Conservation (phyloP, 2,113 vertebrate genomes). For the Apistogramma diplotaenia region DNA sequence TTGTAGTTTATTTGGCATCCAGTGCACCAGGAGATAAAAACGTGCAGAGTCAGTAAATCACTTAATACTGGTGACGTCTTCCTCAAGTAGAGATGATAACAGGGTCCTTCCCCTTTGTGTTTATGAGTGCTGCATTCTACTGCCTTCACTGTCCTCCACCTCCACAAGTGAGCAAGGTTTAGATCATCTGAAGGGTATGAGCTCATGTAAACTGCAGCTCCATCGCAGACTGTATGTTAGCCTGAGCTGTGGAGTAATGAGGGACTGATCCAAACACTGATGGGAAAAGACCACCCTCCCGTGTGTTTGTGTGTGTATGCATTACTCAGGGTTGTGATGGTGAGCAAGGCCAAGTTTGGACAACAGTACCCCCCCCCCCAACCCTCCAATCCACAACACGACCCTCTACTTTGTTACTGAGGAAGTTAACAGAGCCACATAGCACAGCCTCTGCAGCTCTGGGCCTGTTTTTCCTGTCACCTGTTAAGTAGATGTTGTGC, state of each 20-base stretch:
- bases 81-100: neutral
- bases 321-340: neutral
- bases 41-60: neutral
- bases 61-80: neutral
- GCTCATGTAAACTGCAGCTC: slow-evolving; percentile 44
- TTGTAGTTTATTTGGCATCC: neutral
- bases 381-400: no score
- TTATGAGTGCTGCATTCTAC: neutral
- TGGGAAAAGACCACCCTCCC: slow-evolving; percentile 20
- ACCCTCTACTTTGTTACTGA: neutral
- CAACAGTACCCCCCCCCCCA: no score
- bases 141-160: neutral
- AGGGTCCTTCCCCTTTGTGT: neutral
- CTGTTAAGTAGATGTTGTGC: neutral
- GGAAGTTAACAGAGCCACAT: neutral
- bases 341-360: neutral
- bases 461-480: neutral
- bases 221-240: neutral
- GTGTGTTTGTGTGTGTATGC: neutral
- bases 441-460: neutral
- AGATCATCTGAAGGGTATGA: slow-evolving; percentile 45
- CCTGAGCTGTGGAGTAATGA: neutral
- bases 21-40: neutral
- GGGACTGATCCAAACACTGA: slow-evolving; percentile 37
- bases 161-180: slow-evolving; percentile 17